Conservation (phyloP, 2,113 vertebrate genomes). For the Athene cunicularia region DNA sequence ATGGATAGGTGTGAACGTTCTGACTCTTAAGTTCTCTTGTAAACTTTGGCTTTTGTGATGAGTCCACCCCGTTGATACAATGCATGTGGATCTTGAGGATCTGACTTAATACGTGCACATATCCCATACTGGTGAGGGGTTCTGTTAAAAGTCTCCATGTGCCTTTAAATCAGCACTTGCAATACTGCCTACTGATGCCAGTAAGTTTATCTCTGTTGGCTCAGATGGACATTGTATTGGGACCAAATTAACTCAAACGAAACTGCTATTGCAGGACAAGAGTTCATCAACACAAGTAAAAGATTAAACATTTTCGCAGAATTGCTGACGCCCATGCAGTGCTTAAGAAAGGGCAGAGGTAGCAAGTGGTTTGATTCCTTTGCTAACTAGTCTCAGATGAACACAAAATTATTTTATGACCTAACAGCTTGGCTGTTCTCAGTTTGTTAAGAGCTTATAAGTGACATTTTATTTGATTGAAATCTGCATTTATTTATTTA, state of each 20-base stretch:
- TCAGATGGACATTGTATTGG: background rate
- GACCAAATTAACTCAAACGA: background rate
- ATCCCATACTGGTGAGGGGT: background rate
- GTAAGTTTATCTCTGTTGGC: background rate
- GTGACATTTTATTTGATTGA: background rate
- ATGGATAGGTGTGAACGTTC: background rate
- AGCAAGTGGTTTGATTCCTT: background rate
- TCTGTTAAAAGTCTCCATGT: background rate
- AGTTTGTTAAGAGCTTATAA: background rate
- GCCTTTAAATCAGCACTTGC: background rate
- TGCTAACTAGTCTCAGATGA: background rate
- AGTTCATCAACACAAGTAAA: conserved; percentile 15
- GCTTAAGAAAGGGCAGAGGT: background rate
- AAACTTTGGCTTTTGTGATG: background rate
- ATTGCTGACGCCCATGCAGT: background rate
- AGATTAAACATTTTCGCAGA: conserved; percentile 22
- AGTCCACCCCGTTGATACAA: background rate
- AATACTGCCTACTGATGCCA: background rate
- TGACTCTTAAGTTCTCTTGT: background rate
- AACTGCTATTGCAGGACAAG: background rate
- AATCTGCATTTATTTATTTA: background rate
- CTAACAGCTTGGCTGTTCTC: background rate
- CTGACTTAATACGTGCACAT: background rate
- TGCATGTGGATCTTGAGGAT: background rate
- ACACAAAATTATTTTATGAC: background rate